phyloP scores from a whole-genome alignment of 2,113 vertebrate genomes.

The Edolisoma coerulescens region DNA sequence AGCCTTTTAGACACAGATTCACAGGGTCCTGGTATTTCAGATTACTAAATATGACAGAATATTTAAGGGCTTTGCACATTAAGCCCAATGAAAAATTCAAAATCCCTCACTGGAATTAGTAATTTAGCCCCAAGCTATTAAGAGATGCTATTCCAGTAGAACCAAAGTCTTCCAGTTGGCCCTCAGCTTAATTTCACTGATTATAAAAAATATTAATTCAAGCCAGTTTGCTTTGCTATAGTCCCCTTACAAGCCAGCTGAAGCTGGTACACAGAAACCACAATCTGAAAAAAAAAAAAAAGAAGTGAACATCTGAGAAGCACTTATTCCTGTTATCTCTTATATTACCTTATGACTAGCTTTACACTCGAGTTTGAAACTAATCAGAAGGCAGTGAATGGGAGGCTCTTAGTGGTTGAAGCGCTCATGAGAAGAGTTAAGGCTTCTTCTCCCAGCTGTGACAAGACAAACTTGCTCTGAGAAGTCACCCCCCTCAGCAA shows the following conservation, averaged over 20 bases:
- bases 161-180: constrained; percentile 40
- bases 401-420: neutral
- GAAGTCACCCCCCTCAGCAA: neutral
- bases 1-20: constrained; percentile 9
- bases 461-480: neutral
- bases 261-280: neutral
- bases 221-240: constrained; percentile 41
- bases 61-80: constrained; percentile 53
- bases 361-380: neutral
- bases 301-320: neutral
- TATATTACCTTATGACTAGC: neutral
- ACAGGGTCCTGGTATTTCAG: neutral
- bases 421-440: neutral
- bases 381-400: neutral
- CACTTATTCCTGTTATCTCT: neutral
- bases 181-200: constrained; percentile 46
- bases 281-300: neutral
- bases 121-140: constrained; percentile 41
- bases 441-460: neutral
- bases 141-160: constrained; percentile 42
- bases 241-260: neutral
- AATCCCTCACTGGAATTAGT: constrained; percentile 35
- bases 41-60: constrained; percentile 38
- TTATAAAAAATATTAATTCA: constrained; percentile 24
- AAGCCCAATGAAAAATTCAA: constrained; percentile 33